phyloP scores from a whole-genome alignment of 2,113 vertebrate genomes.

The Chamaea fasciata region DNA sequence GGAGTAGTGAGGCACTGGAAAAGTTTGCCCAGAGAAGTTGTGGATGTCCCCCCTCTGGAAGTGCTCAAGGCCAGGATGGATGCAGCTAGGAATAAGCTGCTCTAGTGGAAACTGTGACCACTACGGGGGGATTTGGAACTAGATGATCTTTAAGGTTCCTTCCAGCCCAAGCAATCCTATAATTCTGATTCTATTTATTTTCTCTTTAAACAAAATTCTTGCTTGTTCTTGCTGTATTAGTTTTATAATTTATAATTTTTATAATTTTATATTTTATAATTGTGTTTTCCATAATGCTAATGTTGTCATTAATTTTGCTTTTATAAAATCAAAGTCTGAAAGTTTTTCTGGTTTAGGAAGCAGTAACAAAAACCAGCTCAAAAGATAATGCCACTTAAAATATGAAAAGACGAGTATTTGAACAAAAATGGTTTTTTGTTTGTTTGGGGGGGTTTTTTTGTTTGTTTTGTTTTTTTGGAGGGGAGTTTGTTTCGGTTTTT shows the following conservation, averaged over 20 bases:
- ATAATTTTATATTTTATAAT: background rate
- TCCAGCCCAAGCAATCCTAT: background rate
- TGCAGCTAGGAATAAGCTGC: background rate
- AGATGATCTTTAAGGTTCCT: background rate
- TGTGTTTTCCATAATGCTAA: background rate
- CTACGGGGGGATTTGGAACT: background rate
- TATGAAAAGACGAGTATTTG: background rate
- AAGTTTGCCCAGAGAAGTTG: background rate
- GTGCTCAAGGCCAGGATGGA: background rate
- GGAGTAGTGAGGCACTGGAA: no score
- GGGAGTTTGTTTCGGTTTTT: background rate
- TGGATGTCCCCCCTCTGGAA: background rate
- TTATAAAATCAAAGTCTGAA: background rate
- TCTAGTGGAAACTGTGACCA: background rate
- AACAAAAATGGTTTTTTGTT: background rate
- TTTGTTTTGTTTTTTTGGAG: background rate
- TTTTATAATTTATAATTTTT: background rate
- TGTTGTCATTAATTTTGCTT: background rate
- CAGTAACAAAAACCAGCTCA: rapidly evolving
- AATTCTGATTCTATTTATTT: background rate
- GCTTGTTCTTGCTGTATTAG: background rate
- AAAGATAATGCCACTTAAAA: background rate
- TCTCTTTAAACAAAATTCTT: background rate
- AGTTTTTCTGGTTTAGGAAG: background rate
- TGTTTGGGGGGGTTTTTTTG: no score